Percentiles rank a stretch among this genome's conserved stretches.
Evolutionary conservation across 2,797 vertebrate species (phyloP).

Genomic region (Sebastes taczanowskii): DNA sequence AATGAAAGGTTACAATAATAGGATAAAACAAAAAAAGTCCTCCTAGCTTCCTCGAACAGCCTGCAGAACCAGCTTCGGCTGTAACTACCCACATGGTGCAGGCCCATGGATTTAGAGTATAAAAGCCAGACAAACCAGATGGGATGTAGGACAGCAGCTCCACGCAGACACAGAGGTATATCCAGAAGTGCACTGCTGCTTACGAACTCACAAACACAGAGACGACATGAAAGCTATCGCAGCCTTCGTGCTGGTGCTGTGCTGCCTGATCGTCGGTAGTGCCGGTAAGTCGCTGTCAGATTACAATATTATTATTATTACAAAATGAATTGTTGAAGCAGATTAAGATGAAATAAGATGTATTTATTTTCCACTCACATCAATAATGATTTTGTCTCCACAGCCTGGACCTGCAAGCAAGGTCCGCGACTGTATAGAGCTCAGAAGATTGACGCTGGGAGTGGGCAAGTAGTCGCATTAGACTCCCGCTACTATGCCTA

Average conservation of each 20-base stretch:
- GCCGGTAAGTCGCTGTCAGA: not conserved
- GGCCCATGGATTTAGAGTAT: not conserved
- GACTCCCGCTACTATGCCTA: not conserved
- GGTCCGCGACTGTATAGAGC: not conserved
- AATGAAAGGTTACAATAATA: not conserved
- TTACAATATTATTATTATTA: not conserved
- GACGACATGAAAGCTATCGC: not conserved
- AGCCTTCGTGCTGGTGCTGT: not conserved
- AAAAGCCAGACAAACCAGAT: not conserved
- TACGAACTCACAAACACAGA: not conserved
- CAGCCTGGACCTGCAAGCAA: not conserved
- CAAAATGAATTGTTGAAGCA: not conserved
- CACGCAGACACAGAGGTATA: not conserved
- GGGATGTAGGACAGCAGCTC: not conserved
- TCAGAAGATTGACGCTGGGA: slow-evolving; percentile 48
- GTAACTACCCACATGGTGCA: not conserved
- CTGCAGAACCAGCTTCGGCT: not conserved
- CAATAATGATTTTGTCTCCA: not conserved
- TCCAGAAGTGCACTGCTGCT: not conserved
- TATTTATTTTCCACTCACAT: not conserved
- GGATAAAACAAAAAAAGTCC: not conserved
- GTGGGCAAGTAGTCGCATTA: slow-evolving; percentile 16
- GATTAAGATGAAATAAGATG: not conserved
- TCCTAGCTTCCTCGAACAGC: not conserved
- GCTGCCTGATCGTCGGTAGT: not conserved